A percentile compares a stretch with the other conserved stretches of the same genome.
phyloP scores from a whole-genome alignment of 2,113 vertebrate genomes.

The Spheniscus mendiculus region DNA sequence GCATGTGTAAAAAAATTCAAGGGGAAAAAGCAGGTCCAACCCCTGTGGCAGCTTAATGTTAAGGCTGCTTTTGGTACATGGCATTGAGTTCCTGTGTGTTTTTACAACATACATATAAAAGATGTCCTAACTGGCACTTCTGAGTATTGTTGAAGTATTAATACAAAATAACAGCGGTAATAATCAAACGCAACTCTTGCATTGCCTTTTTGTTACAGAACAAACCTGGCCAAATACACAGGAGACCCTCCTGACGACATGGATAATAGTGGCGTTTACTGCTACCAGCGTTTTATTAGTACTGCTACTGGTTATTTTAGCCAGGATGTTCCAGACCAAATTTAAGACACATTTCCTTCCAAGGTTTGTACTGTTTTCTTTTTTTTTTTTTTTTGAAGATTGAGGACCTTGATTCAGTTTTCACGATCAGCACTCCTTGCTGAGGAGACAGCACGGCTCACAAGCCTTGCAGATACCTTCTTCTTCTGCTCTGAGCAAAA shows the following conservation, averaged over 20 bases:
- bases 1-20: background rate
- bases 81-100: background rate
- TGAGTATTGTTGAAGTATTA: background rate
- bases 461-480: background rate
- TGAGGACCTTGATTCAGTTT: background rate
- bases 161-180: background rate
- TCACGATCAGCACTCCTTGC: background rate
- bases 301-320: slow-evolving; percentile 84
- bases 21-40: background rate
- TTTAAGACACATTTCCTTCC: slow-evolving; percentile 84
- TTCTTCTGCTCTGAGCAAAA: background rate
- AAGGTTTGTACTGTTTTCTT: slow-evolving; percentile 70
- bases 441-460: background rate
- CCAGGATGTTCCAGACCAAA: slow-evolving; percentile 86
- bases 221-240: slow-evolving; percentile 82
- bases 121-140: background rate
- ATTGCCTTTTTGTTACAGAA: slow-evolving; percentile 68
- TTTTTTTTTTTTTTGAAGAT: background rate
- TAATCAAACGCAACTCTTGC: background rate
- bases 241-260: slow-evolving; percentile 84
- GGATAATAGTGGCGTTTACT: slow-evolving; percentile 89
- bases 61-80: background rate
- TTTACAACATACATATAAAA: background rate
- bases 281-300: slow-evolving; percentile 86
- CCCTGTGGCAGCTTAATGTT: background rate